Evolutionary conservation across 2,113 vertebrate species (phyloP).

Genomic region (Dunckerocampus dactyliophorus): DNA sequence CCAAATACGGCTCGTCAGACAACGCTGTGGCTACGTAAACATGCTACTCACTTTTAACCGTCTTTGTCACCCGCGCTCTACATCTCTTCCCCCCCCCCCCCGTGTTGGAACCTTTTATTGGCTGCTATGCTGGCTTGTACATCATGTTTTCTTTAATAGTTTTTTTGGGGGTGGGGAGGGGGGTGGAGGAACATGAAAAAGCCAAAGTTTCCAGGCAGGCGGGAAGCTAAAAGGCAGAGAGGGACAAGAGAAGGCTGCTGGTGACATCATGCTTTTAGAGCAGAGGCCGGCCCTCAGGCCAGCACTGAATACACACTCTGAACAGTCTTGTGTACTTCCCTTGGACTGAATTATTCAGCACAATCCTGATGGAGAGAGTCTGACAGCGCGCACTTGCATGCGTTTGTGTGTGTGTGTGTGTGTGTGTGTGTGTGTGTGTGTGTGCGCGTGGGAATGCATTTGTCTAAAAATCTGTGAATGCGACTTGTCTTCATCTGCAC

Average conservation of each 20-base stretch:
- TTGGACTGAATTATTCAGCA: slow-evolving; percentile 65
- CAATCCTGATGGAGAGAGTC: slow-evolving; percentile 63
- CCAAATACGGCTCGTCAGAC: no score
- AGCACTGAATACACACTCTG: slow-evolving; percentile 48
- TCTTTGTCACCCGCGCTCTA: not conserved
- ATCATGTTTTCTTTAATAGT: not conserved
- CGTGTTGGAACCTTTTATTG: not conserved
- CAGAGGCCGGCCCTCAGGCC: slow-evolving; percentile 56
- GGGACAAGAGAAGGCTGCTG: slow-evolving; percentile 39
- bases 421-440: slow-evolving; percentile 1
- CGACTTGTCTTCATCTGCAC: not conserved
- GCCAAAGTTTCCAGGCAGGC: slow-evolving; percentile 20
- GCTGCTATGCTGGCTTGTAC: not conserved
- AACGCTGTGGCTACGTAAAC: no score
- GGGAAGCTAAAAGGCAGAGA: slow-evolving; percentile 29
- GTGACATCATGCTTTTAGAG: slow-evolving; percentile 71
- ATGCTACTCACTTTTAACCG: not conserved
- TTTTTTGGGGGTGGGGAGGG: not conserved
- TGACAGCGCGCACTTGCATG: slow-evolving; percentile 9
- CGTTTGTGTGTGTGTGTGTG: not conserved
- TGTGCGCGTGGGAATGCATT: slow-evolving; percentile 7
- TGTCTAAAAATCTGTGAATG: slow-evolving; percentile 14
- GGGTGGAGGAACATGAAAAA: slow-evolving; percentile 10
- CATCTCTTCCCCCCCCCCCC: not conserved
- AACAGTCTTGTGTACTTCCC: slow-evolving; percentile 68